These are phyloP conservation scores for Eucriotettix oculatus DNA, from an alignment of 2,888 invertebrate genomes.

Conservation along the genomic window DNA sequence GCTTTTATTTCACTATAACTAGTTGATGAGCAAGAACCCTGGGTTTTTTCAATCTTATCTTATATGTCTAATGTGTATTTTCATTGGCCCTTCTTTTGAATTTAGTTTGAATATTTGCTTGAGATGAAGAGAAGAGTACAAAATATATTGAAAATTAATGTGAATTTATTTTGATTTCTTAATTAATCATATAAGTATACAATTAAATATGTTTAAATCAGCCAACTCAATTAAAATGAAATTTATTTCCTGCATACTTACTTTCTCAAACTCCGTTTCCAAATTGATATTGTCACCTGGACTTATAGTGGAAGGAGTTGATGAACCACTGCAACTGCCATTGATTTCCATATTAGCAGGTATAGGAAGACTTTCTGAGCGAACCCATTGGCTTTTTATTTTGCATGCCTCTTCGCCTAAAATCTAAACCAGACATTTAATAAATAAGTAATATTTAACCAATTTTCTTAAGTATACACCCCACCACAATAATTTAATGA, in stretches of 20 bases:
- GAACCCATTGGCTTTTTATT: conserved; percentile 7
- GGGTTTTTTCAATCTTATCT: too few relatives aligned
- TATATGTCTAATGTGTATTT: too few relatives aligned
- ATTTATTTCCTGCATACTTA: neutral
- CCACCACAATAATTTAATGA: neutral
- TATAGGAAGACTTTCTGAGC: conserved; percentile 4
- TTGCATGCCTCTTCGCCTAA: conserved; percentile 4
- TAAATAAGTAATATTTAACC: neutral
- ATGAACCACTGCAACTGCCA: conserved; percentile 22
- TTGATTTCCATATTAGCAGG: neutral
- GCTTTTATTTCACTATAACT: too few relatives aligned
- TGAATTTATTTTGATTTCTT: too few relatives aligned
- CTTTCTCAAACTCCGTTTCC: conserved; percentile 17
- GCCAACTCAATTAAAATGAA: too few relatives aligned
- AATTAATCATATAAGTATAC: too few relatives aligned
- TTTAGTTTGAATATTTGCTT: too few relatives aligned
- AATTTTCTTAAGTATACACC: neutral
- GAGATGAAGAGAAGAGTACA: too few relatives aligned
- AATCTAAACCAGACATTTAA: neutral
- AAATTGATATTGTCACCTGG: conserved; percentile 24
- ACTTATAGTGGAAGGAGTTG: conserved; percentile 30
- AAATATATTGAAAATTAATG: too few relatives aligned
- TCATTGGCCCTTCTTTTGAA: too few relatives aligned
- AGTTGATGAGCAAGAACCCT: too few relatives aligned
- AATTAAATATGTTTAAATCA: too few relatives aligned